Conservation (phyloP, 2,888 invertebrate species). For the Dexiosoma caninum region DNA sequence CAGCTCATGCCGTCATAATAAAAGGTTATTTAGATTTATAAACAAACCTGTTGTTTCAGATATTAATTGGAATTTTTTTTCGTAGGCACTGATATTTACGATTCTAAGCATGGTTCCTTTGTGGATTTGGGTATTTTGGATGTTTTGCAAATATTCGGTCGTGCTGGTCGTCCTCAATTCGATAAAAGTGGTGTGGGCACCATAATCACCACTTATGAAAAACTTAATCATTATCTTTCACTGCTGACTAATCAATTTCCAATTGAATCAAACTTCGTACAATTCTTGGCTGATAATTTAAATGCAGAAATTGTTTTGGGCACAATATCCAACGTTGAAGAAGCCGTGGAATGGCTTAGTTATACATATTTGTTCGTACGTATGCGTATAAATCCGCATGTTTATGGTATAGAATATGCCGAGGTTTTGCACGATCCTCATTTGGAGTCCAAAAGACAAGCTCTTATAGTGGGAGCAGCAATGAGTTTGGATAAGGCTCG, state of each 20-base stretch:
- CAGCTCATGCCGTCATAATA: slow-evolving; percentile 95
- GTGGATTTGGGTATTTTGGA: slow-evolving; percentile 97
- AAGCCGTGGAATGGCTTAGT: slow-evolving; percentile 98
- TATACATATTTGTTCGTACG: slow-evolving; percentile 97
- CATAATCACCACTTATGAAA: slow-evolving; percentile 95
- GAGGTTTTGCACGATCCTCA: slow-evolving; percentile 87
- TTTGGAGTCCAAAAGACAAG: slow-evolving; percentile 86
- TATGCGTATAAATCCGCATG: slow-evolving; percentile 94
- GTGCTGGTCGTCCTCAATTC: slow-evolving; percentile 98
- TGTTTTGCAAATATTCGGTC: slow-evolving; percentile 98
- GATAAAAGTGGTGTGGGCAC: slow-evolving; percentile 96
- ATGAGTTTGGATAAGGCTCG: slow-evolving; percentile 91
- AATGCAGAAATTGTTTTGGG: slow-evolving; percentile 98
- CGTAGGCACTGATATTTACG: slow-evolving; percentile 92
- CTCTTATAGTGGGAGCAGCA: slow-evolving; percentile 89
- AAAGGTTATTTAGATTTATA: too few relatives aligned
- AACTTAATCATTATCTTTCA: slow-evolving; percentile 94
- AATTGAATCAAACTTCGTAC: slow-evolving; percentile 97
- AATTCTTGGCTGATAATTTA: slow-evolving; percentile 94
- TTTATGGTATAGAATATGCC: slow-evolving; percentile 82
- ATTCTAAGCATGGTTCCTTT: slow-evolving; percentile 95
- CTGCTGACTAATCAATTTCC: slow-evolving; percentile 97
- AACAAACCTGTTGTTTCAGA: not conserved
- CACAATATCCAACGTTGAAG: slow-evolving; percentile 96
- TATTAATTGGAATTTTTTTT: not conserved